These are phyloP conservation scores for Hemichromis elongatus DNA, from an alignment of 2,113 vertebrate species.

Conservation along the genomic window DNA sequence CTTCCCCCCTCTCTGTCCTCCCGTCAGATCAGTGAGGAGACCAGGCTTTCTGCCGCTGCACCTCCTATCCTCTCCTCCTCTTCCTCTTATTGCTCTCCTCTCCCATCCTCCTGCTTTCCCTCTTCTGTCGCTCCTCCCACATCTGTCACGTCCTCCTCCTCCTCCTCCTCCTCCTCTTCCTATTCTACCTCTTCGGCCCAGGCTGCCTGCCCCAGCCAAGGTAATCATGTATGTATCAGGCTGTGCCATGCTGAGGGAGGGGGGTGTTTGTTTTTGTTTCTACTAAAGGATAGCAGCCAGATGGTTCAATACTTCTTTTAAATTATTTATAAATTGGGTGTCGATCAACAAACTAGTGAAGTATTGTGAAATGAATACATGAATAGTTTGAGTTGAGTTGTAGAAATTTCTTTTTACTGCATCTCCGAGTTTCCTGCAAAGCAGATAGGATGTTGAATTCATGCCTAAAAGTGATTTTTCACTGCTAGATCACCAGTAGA, in stretches of 20 bases:
- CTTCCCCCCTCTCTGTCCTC: slow-evolving; percentile 62
- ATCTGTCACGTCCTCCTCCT: slow-evolving; percentile 5
- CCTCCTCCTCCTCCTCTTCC: slow-evolving; percentile 76
- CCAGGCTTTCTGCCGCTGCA: slow-evolving; percentile 76
- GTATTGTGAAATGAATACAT: neutral
- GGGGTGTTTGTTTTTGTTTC: neutral
- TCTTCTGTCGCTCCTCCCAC: slow-evolving; percentile 79
- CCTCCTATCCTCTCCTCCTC: slow-evolving; percentile 56
- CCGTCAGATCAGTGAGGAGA: slow-evolving; percentile 90
- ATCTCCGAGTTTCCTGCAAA: neutral
- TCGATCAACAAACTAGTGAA: neutral
- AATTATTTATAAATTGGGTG: neutral
- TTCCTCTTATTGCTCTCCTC: slow-evolving; percentile 32
- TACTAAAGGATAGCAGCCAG: neutral
- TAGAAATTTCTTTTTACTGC: neutral
- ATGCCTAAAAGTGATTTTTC: neutral
- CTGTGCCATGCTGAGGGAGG: slow-evolving; percentile 21
- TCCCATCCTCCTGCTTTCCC: slow-evolving; percentile 27
- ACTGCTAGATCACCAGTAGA: neutral
- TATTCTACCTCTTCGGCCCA: slow-evolving; percentile 82
- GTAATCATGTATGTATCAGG: slow-evolving; percentile 90
- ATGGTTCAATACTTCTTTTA: neutral
- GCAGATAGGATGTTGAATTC: neutral
- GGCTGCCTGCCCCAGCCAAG: slow-evolving; percentile 89
- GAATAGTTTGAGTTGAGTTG: neutral